Base-by-base conservation (phyloP, 2,113 vertebrate species). In the Arenaria interpres region DNA sequence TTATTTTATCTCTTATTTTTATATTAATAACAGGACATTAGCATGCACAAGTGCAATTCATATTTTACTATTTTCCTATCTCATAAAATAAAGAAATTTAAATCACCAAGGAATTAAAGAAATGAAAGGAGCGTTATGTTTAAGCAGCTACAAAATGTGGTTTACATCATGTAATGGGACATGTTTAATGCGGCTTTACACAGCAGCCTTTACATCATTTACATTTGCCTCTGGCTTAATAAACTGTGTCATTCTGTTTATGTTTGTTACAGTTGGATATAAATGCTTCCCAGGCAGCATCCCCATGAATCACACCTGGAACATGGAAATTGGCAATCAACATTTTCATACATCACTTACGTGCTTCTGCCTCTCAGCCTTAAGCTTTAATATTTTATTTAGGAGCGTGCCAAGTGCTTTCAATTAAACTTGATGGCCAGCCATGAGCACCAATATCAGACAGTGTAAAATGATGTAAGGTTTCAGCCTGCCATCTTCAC, bases 151-250 rank as follows among this genome's bases (percentile, higher is more conserved):
- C 73, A 74, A 82, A 46, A 74, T 33, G 53, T 71, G 62, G 66
- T 77, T 93, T 92, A 85, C 67, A 87, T 50, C 90, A 74, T 67
- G 69, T 76, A 92, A 76, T 50, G 46, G 57, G 74, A 72, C 25
- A 51, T 43, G 54, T 89, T 93, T 96, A 94, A 95, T 91, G 84
- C 12, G 25, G 86, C 76, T 93, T 92, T 91, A 89, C 89, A 79
- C 53, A 79, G 91, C 80, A 95, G 89, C 74, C 77, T 95, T 95
- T 89, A n/a, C 95, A 91, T 93, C 90, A 95, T 85, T 87, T 85
- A 85, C 96, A 87, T 93, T 95, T 97, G 96, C 95, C 77, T 85
- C 90, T 79, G 69, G 96, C 90, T 92, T 43, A 85, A 92, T 66
- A 82, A 88, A 82, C 77, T 43, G 24, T 83, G 89, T 66, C 86